phyloP scores from a whole-genome alignment of 92 coral and sea anemone genomes.

The Ricordea florida region DNA sequence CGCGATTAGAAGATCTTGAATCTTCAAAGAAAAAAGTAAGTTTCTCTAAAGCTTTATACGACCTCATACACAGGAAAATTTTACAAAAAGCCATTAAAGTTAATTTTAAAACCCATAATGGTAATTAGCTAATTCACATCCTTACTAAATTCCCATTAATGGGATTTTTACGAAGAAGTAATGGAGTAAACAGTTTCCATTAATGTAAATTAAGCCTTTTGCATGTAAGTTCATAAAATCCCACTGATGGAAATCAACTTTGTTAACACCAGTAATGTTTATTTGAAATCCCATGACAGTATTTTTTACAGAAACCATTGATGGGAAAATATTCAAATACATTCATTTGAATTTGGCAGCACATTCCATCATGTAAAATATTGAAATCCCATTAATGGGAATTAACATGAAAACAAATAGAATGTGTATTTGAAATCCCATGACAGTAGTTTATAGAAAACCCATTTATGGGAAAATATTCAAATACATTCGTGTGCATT shows the following conservation, averaged over 20 bases:
- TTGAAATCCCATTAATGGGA: not conserved
- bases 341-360: not conserved
- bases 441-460: not conserved
- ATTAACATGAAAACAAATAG: not conserved
- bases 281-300: not conserved
- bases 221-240: not conserved
- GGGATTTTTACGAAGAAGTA: not conserved
- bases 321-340: not conserved
- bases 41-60: no score
- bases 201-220: not conserved
- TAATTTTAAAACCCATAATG: not conserved
- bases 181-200: not conserved
- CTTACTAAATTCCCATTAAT: slow-evolving; percentile 14
- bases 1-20: no score
- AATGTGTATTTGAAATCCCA: no score
- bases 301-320: not conserved
- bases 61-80: not conserved
- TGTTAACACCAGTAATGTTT: not conserved
- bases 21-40: no score
- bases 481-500: not conserved
- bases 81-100: not conserved
- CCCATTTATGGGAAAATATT: not conserved
- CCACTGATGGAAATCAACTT: not conserved
- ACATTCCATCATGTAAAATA: not conserved
- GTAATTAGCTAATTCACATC: not conserved